phyloP scores from a whole-genome alignment of 2,888 invertebrate genomes.

The Asteroscopus sphinx region DNA sequence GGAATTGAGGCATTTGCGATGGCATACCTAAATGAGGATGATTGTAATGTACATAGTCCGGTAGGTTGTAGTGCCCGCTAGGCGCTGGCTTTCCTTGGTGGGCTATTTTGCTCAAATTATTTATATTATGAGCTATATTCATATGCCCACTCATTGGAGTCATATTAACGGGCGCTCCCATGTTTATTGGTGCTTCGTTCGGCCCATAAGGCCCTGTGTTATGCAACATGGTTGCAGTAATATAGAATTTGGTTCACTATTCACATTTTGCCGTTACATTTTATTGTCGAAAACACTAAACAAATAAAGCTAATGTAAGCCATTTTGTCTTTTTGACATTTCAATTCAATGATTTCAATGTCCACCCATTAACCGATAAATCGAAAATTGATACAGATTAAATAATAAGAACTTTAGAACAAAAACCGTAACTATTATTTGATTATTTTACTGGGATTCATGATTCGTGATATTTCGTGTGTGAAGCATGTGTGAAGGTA shows the following conservation, averaged over 20 bases:
- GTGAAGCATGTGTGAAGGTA: neutral
- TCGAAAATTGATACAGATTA: slow-evolving; percentile 21
- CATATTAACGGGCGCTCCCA: slow-evolving; percentile 74
- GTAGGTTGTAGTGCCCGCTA: slow-evolving; percentile 68
- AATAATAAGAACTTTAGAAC: neutral
- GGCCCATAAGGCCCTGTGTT: slow-evolving; percentile 80
- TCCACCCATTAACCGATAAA: slow-evolving; percentile 54
- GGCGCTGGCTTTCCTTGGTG: slow-evolving; percentile 66
- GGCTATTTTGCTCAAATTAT: slow-evolving; percentile 73
- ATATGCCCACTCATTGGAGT: slow-evolving; percentile 67
- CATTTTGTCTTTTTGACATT: slow-evolving; percentile 77
- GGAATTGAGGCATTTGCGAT: slow-evolving; percentile 67
- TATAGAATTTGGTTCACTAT: slow-evolving; percentile 38
- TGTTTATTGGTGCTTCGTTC: slow-evolving; percentile 75
- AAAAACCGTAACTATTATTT: slow-evolving; percentile 31
- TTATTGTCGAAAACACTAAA: slow-evolving; percentile 64
- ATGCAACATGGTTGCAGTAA: slow-evolving; percentile 74
- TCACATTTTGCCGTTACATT: slow-evolving; percentile 58
- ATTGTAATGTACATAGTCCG: slow-evolving; percentile 70
- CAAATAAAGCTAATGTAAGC: slow-evolving; percentile 75
- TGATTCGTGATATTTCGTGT: neutral
- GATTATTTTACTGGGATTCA: neutral
- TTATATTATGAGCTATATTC: slow-evolving; percentile 73
- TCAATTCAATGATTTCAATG: too few species aligned
- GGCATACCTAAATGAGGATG: slow-evolving; percentile 65